Evolutionary conservation across 2,113 vertebrate genomes (phyloP).

Genomic region (Xyliphius kryptos): DNA sequence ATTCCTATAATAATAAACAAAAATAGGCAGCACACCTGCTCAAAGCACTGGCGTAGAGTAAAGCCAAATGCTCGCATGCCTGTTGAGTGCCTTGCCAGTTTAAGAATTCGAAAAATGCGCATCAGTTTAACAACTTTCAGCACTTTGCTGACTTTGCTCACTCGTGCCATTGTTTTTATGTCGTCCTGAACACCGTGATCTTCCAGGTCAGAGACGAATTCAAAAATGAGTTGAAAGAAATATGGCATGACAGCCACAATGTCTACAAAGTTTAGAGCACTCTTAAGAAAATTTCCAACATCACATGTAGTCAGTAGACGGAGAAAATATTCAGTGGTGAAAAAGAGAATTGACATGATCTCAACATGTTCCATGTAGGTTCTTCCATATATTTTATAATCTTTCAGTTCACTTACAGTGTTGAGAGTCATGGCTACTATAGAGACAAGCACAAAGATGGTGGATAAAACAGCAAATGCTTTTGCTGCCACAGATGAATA

Average conservation of each 20-base stretch:
- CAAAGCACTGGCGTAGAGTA: slow-evolving; percentile 84
- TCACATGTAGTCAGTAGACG: slow-evolving; percentile 74
- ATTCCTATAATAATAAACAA: slow-evolving; percentile 87
- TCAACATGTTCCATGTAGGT: slow-evolving; percentile 79
- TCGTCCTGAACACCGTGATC: slow-evolving; percentile 66
- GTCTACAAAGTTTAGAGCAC: slow-evolving; percentile 78
- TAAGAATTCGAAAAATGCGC: slow-evolving; percentile 87
- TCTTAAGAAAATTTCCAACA: slow-evolving; percentile 72
- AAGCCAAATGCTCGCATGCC: slow-evolving; percentile 85
- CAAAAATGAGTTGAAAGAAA: slow-evolving; percentile 79
- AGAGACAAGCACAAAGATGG: slow-evolving; percentile 81
- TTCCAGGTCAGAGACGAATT: slow-evolving; percentile 64
- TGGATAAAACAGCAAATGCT: slow-evolving; percentile 78
- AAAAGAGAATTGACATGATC: slow-evolving; percentile 76
- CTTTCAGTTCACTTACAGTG: slow-evolving; percentile 77
- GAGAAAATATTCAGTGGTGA: slow-evolving; percentile 78
- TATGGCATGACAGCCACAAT: slow-evolving; percentile 84
- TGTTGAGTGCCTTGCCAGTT: slow-evolving; percentile 82
- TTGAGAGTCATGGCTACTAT: slow-evolving; percentile 83
- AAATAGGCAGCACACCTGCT: slow-evolving; percentile 87
- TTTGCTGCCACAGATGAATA: slow-evolving; percentile 81
- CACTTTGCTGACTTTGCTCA: slow-evolving; percentile 85
- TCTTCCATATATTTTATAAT: slow-evolving; percentile 62
- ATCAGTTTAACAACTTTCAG: slow-evolving; percentile 84
- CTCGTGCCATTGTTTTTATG: slow-evolving; percentile 73